A percentile compares a stretch with the other conserved stretches of the same genome.
phyloP scores from a whole-genome alignment of 2,113 vertebrate genomes.

The Apus apus region DNA sequence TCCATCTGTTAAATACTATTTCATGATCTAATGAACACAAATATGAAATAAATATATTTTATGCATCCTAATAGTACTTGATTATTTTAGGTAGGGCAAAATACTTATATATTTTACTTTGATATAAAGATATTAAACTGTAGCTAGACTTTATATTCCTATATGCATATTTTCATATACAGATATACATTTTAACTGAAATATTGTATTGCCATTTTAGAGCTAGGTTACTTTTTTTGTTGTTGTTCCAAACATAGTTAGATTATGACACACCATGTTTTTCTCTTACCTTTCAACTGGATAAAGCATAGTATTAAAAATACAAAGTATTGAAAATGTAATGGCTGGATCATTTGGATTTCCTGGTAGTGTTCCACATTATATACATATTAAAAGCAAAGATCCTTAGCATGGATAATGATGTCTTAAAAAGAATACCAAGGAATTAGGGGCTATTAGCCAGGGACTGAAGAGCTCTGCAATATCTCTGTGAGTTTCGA shows the following conservation, averaged over 20 bases:
- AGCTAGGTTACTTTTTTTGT: neutral
- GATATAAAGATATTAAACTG: neutral
- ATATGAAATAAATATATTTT: neutral
- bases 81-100: neutral
- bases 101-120: neutral
- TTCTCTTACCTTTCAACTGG: conserved; percentile 11
- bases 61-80: neutral
- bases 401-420: conserved; percentile 41
- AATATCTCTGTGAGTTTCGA: neutral
- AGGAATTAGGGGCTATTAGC: conserved; percentile 45
- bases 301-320: neutral
- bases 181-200: neutral
- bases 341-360: conserved; percentile 31
- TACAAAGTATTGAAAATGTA: conserved; percentile 37
- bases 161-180: neutral
- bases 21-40: neutral
- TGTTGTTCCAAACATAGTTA: neutral
- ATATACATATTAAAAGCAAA: conserved; percentile 59
- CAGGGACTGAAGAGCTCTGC: conserved; percentile 5
- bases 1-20: neutral
- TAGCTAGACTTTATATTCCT: neutral
- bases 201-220: neutral
- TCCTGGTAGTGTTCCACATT: conserved; percentile 23
- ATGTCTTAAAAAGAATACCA: conserved; percentile 34
- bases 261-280: neutral